Conservation (phyloP, 2,888 invertebrate species). For the Rutpela maculata region DNA sequence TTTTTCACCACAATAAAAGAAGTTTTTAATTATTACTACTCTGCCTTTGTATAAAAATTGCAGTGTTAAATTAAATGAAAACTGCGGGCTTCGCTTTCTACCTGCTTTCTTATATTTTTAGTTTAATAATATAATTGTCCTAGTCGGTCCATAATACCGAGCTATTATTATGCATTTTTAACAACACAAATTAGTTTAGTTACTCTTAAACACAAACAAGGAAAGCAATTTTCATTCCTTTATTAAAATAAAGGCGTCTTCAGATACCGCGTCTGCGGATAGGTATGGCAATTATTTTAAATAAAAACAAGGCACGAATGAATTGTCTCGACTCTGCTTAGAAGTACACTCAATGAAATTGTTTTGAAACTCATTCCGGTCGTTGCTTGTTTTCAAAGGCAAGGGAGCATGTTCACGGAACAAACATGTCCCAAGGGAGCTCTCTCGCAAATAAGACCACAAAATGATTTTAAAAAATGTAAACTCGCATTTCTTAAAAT, state of each 20-base stretch:
- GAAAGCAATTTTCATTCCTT: slow-evolving; percentile 1
- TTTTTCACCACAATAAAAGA: not conserved
- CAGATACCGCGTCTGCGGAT: not conserved
- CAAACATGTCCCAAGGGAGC: not conserved
- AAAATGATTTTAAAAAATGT: not conserved
- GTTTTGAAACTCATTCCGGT: not conserved
- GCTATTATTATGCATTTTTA: not conserved
- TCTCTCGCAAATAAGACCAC: not conserved
- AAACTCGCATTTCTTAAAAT: not conserved
- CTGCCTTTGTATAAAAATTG: not conserved
- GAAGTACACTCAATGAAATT: not conserved
- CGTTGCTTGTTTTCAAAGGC: not conserved
- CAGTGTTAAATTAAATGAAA: no score
- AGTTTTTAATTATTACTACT: not conserved
- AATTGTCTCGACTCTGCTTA: not conserved
- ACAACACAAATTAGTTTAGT: slow-evolving; percentile 8
- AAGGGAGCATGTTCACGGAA: not conserved
- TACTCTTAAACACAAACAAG: slow-evolving; percentile 8
- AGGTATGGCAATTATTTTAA: slow-evolving; percentile 7
- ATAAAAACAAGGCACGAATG: not conserved
- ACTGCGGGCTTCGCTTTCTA: not conserved
- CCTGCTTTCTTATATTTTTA: not conserved
- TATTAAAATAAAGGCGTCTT: not conserved
- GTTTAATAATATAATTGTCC: not conserved
- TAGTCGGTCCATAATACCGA: not conserved